Percentiles rank a stretch among this genome's conserved stretches.
These are phyloP conservation scores for Flexamia atlantica DNA, from an alignment of 2,888 invertebrate species.

Conservation along the genomic window DNA sequence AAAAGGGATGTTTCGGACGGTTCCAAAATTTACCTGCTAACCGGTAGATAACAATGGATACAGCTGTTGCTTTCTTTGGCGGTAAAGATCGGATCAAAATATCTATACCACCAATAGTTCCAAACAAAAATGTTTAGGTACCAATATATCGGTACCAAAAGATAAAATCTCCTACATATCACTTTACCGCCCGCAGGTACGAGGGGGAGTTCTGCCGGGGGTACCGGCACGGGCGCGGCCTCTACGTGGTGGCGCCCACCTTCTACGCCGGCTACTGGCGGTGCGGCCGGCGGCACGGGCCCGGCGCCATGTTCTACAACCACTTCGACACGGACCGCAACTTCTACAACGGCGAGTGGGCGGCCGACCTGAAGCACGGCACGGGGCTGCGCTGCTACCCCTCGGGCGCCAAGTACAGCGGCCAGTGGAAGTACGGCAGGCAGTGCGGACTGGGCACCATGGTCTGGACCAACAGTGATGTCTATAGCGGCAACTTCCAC, in stretches of 20 bases:
- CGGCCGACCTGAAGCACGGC: conserved; percentile 37
- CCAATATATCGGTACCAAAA: too few species aligned
- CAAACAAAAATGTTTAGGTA: too few species aligned
- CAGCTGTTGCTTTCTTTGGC: too few species aligned
- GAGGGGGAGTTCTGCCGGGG: conserved; percentile 53
- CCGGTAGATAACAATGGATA: too few species aligned
- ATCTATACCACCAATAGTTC: too few species aligned
- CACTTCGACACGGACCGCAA: not conserved
- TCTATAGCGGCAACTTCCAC: conserved; percentile 58
- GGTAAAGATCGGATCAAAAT: too few species aligned
- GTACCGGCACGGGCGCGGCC: conserved; percentile 54
- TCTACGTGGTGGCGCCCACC: conserved; percentile 6
- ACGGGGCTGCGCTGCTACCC: conserved; percentile 47
- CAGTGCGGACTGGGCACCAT: conserved; percentile 60
- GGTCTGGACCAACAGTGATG: conserved; percentile 63
- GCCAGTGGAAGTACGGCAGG: conserved; percentile 53
- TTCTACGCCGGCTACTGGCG: conserved; percentile 61
- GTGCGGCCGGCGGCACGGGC: conserved; percentile 48
- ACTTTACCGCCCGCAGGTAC: conserved; percentile 58
- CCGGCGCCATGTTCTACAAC: conserved; percentile 50
- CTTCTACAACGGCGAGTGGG: conserved; percentile 58
- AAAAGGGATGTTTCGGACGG: too few species aligned
- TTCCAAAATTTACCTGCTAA: too few species aligned
- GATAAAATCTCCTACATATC: too few species aligned
- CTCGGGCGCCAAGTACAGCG: conserved; percentile 58